A percentile compares a stretch with the other conserved stretches of the same genome.
These are phyloP conservation scores for Rapana venosa DNA, from an alignment of 2,888 invertebrate species.

Conservation along the genomic window DNA sequence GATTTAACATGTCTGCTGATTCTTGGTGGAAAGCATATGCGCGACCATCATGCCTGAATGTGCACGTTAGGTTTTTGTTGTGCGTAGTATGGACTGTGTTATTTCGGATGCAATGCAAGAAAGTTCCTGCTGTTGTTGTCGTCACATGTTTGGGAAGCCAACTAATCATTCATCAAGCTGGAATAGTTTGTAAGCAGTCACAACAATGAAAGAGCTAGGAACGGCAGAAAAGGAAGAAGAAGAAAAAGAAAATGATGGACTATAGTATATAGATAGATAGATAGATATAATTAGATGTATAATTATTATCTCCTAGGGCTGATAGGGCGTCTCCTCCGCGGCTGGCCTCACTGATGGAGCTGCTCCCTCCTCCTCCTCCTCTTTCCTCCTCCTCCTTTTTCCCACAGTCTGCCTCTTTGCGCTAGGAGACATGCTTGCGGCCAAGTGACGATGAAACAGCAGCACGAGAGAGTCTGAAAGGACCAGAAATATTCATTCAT, in stretches of 20 bases:
- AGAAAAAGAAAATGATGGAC: not conserved
- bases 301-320: not conserved
- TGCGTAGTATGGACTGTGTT: no score
- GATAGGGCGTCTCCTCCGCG: not conserved
- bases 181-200: not conserved
- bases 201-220: slow-evolving; percentile 2
- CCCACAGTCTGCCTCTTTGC: not conserved
- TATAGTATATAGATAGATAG: not conserved
- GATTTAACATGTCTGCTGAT: no score
- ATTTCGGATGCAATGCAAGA: no score
- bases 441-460: not conserved
- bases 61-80: no score
- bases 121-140: no score
- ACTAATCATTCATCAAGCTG: not conserved
- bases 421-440: not conserved
- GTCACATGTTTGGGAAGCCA: no score
- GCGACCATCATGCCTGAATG: no score
- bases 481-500: not conserved
- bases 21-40: no score
- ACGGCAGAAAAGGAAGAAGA: not conserved
- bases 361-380: not conserved
- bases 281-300: not conserved
- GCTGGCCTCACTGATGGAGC: not conserved
- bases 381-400: no score
- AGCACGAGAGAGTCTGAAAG: slow-evolving; percentile 1